These are phyloP conservation scores for Xestia rhomboidea DNA, from an alignment of 2,888 invertebrate genomes.

Conservation along the genomic window DNA sequence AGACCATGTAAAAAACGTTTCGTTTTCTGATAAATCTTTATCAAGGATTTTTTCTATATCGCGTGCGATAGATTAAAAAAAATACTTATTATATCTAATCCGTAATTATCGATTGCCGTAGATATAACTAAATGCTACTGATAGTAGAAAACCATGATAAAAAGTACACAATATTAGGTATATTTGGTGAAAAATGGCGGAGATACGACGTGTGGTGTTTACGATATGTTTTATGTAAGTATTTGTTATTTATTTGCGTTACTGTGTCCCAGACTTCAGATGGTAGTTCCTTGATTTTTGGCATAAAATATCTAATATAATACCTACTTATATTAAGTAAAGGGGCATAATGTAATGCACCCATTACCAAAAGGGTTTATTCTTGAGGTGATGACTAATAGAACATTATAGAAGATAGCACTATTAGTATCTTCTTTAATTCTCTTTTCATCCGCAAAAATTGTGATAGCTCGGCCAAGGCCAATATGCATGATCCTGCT, in stretches of 20 bases:
- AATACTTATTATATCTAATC: conserved; percentile 39
- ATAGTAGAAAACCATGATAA: conserved; percentile 22
- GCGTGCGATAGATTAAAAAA: conserved; percentile 11
- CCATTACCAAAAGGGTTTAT: background rate
- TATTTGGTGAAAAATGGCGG: conserved; percentile 47
- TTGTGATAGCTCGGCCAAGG: no score
- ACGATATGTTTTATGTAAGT: conserved; percentile 57
- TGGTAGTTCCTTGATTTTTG: background rate
- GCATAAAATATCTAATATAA: background rate
- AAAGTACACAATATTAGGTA: conserved; percentile 1
- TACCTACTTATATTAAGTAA: no score
- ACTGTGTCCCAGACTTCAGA: no score
- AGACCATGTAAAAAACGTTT: background rate
- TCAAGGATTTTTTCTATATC: conserved; percentile 16
- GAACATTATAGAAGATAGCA: no score
- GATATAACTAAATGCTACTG: conserved; percentile 37
- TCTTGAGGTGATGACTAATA: no score
- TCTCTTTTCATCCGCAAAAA: no score
- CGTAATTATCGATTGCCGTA: conserved; percentile 23
- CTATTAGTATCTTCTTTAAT: no score
- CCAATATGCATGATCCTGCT: no score
- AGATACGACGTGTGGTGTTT: background rate
- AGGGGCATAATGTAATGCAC: background rate
- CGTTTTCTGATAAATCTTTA: background rate
- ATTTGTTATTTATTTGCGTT: conserved; percentile 3